Evolutionary conservation across 1,140 invertebrate species (phyloP), one percentile per base, ranked within the genome.

Genomic region (Battus philenor): DNA sequence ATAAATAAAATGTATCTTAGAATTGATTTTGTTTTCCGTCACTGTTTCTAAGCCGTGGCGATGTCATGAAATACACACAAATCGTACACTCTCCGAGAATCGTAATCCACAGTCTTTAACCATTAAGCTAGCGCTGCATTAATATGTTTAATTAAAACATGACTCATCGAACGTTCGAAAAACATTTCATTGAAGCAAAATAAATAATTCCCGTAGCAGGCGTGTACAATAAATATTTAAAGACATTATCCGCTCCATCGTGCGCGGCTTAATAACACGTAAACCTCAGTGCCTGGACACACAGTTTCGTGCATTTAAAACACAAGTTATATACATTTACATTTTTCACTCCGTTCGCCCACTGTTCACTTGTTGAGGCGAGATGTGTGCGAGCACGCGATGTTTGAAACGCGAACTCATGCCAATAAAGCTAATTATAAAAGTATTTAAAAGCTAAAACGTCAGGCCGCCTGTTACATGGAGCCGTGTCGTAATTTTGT

Each of bases 341-440:
- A 36, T 6, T 36, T 36, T 36, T 32, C 20, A 18, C 10, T 10
- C 15, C 7, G 16, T n/a, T 13, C 17, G 20, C 15, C 5, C n/a
- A 36, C 33, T 7, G 17, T n/a, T 10, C 15, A 36, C n/a, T 36
- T 20, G 16, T 36, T 36, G 9, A 20, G 31, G 39, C 38, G 24
- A 30, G 27, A 11, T 41, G 39, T 34, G 24, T 20, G 11, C 13
- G 8, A 39, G 39, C 49, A 44, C 54, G 50, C 45, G 48, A 61
- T 33, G 54, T 50, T 56, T 44, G 50, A 57, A 54, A 46, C 33
- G 18, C 34, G 5, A 45, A 38, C 52, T 30, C 44, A 44, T 34
- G 32, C 39, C 57, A 59, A 66, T 66, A 66, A 66, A 69, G 54
- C 60, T 54, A 64, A 64, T 69, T 69, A 65, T 53, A 61, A 52